Evolutionary conservation across 2,888 invertebrate genomes (phyloP).

Genomic region (Monopis laevigella): DNA sequence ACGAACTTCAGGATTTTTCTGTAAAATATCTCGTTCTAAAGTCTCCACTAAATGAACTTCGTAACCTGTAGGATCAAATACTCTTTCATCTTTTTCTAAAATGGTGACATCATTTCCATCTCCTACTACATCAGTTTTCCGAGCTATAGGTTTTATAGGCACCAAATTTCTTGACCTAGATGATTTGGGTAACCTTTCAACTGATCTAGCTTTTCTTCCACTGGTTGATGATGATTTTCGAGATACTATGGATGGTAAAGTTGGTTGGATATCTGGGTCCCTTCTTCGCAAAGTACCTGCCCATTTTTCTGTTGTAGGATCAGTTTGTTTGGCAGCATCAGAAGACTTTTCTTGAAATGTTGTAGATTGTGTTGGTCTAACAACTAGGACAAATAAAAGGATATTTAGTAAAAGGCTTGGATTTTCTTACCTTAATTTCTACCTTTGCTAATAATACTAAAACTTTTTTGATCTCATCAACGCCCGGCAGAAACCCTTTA

Average conservation of each 20-base stretch:
- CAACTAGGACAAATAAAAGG: constrained; percentile 36
- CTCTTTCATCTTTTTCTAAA: constrained; percentile 49
- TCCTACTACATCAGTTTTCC: constrained; percentile 40
- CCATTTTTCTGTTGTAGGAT: constrained; percentile 71
- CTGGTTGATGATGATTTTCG: constrained; percentile 62
- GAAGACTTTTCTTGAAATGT: constrained; percentile 31
- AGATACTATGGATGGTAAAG: constrained; percentile 69
- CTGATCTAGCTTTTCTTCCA: constrained; percentile 49
- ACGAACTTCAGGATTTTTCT: constrained; percentile 82
- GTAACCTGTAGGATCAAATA: constrained; percentile 76
- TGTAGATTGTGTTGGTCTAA: constrained; percentile 42
- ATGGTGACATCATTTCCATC: constrained; percentile 44
- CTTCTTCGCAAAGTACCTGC: constrained; percentile 72
- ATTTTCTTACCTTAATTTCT: no score
- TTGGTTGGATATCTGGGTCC: constrained; percentile 72
- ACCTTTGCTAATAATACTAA: no score
- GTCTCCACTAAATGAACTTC: constrained; percentile 83
- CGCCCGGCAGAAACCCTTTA: no score
- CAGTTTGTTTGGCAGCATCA: constrained; percentile 40
- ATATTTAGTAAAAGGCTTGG: no score
- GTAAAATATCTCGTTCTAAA: constrained; percentile 84
- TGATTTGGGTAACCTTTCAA: constrained; percentile 46
- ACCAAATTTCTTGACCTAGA: constrained; percentile 33
- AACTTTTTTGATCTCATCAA: no score
- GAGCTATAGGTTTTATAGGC: constrained; percentile 42